Evolutionary conservation across 2,797 vertebrate genomes (phyloP).

Genomic region (Myiotriccus ornatus): DNA sequence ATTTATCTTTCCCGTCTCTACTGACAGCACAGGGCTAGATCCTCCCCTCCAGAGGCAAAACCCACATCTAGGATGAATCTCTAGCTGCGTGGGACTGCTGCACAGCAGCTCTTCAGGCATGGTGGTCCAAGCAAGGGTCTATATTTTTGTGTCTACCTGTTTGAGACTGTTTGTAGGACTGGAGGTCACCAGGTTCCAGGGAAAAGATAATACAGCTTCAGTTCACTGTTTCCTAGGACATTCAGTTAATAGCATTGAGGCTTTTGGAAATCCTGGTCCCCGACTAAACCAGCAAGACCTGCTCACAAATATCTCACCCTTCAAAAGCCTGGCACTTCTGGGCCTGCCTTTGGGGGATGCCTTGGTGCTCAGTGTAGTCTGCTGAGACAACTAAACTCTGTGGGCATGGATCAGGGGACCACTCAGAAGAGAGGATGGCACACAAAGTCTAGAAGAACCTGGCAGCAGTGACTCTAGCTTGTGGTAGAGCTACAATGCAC

Average conservation of each 20-base stretch:
- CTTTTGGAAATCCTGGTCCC: not conserved
- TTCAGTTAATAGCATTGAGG: not conserved
- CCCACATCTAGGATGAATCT: not conserved
- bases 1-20: not conserved
- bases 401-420: not conserved
- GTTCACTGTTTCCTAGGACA: slow-evolving; percentile 56
- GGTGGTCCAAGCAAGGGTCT: fast-evolving
- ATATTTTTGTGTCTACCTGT: not conserved
- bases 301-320: not conserved
- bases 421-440: not conserved
- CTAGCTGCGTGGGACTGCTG: not conserved
- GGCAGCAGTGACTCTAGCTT: not conserved
- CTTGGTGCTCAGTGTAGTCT: not conserved
- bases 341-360: not conserved
- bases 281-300: not conserved
- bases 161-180: not conserved
- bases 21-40: not conserved
- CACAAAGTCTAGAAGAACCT: not conserved
- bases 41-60: not conserved
- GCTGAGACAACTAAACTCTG: not conserved
- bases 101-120: not conserved
- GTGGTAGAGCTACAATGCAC: not conserved
- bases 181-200: not conserved
- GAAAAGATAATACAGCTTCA: not conserved
- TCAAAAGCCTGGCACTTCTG: not conserved